Evolutionary conservation across 2,797 vertebrate genomes (phyloP).

Genomic region (Delichon dasypus): DNA sequence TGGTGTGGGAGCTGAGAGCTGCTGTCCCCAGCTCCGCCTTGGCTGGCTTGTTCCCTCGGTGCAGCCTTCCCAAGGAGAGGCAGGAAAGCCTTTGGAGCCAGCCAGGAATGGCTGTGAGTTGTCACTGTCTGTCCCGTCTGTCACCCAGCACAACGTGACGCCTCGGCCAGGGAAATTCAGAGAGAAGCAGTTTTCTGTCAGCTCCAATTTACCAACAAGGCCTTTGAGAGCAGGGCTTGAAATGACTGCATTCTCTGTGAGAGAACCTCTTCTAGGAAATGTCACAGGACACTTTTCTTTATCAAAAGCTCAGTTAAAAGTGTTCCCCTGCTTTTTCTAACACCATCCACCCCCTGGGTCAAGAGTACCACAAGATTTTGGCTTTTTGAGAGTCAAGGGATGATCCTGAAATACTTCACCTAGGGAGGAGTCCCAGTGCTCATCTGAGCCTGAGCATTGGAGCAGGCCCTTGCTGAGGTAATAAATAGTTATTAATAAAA

Average conservation of each 20-base stretch:
- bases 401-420: background rate
- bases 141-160: background rate
- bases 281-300: background rate
- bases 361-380: background rate
- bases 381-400: background rate
- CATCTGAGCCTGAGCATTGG: background rate
- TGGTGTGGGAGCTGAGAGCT: background rate
- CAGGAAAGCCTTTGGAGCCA: background rate
- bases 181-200: constrained; percentile 51
- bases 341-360: background rate
- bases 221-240: background rate
- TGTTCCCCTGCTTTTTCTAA: background rate
- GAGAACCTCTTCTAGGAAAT: background rate
- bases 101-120: background rate
- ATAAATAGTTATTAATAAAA: background rate
- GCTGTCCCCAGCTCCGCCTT: background rate
- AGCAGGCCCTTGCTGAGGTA: background rate
- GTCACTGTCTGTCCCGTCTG: background rate
- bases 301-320: background rate
- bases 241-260: fast-evolving
- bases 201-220: constrained; percentile 17
- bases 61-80: background rate
- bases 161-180: constrained; percentile 13
- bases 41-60: background rate
- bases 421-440: background rate